A percentile compares a stretch with the other conserved stretches of the same genome.
Evolutionary conservation across 2,888 invertebrate species (phyloP).

Genomic region (Adela reaumurella): DNA sequence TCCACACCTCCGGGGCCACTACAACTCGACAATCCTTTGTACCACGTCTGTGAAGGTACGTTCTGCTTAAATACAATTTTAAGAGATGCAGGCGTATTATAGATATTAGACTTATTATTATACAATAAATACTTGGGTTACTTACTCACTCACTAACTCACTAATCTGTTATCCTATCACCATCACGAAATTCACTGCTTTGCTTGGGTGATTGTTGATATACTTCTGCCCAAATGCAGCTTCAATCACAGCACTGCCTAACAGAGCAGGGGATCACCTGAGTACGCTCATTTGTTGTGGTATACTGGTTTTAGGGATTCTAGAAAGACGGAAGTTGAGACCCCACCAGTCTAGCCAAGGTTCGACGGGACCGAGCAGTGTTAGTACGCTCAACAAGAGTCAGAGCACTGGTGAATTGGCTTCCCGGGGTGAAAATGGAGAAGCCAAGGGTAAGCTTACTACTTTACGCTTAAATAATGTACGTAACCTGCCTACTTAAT

Average conservation of each 20-base stretch:
- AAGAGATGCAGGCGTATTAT: slow-evolving; percentile 5
- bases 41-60: slow-evolving; percentile 74
- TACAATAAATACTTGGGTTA: no score
- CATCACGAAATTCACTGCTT: no score
- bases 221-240: no score
- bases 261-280: no score
- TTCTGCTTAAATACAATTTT: slow-evolving; percentile 20
- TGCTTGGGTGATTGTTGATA: no score
- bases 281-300: no score
- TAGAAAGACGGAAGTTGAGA: slow-evolving; percentile 44
- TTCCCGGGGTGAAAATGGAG: slow-evolving; percentile 41
- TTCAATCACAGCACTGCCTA: no score
- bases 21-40: slow-evolving; percentile 68
- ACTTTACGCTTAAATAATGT: neutral
- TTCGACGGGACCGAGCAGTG: slow-evolving; percentile 18
- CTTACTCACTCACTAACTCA: no score
- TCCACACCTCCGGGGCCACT: slow-evolving; percentile 28
- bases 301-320: slow-evolving; percentile 27
- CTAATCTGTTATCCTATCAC: no score
- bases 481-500: no score
- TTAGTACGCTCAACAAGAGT: slow-evolving; percentile 48
- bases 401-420: slow-evolving; percentile 56
- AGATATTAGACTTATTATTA: no score
- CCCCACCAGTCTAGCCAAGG: slow-evolving; percentile 38
- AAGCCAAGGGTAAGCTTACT: slow-evolving; percentile 19